Base-by-base conservation (phyloP, 1,140 invertebrate species). In the Drosophila obscura region DNA sequence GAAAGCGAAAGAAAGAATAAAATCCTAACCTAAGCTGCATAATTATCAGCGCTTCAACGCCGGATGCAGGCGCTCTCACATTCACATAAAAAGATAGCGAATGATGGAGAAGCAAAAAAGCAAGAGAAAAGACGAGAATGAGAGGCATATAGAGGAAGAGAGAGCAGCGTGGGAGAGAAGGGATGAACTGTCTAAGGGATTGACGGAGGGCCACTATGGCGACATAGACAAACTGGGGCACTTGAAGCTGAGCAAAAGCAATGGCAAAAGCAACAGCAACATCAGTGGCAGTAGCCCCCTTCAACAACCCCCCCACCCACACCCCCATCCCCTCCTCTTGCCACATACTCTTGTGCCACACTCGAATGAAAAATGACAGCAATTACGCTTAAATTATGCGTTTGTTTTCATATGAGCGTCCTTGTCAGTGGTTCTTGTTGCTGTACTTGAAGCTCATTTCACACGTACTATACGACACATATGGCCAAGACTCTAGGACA, bases 321-420 rank as follows among this genome's bases (percentile, higher is more conserved):
- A n/a, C n/a, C 28, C 8, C 22, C 19, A 16, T 26, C 8, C 31
- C 57, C 22, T 13, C 9, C 51, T 16, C 49, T 9, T 15, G 31
- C 45, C 35, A 15, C 41, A 15, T 24, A 8, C 16, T 11, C 41
- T 19, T 80, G 50, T 57, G 65, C 62, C 55, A 62, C 77, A 76
- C 77, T 88, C 80, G 77, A 80, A 80, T 81, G 83, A 90, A 88
- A 90, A 90, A 90, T 90, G 82, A 84, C 88, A 90, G 82, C 83
- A 90, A 90, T 90, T 90, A 90, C 77, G 77, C 80, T 88, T 90
- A 90, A 90, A 90, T 88, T 90, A 90, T 90, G 88, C 88, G 80
- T 84, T 90, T 83, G 82, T 85, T 85, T 85, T 87, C 82, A 85
- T 85, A 85, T 85, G 82, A 87, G 78, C 78, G 81, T 85, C 81